These are phyloP conservation scores for Ophioninae sp. DNA, from an alignment of 2,888 invertebrate genomes.

Conservation along the genomic window DNA sequence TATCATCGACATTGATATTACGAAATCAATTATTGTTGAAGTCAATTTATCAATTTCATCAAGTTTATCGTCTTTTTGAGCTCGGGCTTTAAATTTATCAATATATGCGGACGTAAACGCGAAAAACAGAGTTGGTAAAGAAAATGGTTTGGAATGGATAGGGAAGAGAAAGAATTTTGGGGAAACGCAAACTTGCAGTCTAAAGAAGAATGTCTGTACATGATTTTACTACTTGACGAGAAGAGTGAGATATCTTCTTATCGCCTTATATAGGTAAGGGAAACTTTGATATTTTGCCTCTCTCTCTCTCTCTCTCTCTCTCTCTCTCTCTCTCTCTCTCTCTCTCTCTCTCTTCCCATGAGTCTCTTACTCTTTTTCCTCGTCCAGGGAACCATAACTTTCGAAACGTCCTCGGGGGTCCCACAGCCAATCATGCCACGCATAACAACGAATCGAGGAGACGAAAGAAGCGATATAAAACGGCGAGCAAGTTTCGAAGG, in stretches of 20 bases:
- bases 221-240: constrained; percentile 27
- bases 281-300: constrained; percentile 18
- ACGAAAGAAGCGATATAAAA: constrained; percentile 28
- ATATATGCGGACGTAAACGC: neutral
- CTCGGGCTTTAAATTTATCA: neutral
- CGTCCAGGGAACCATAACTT: constrained; percentile 56
- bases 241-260: constrained; percentile 7
- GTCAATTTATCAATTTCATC: neutral
- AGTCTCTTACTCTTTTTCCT: constrained; percentile 6
- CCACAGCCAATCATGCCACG: constrained; percentile 64
- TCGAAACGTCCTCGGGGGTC: constrained; percentile 55
- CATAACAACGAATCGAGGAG: constrained; percentile 65
- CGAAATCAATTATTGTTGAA: neutral
- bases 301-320: constrained; percentile 5
- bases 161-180: neutral
- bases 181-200: neutral
- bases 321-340: constrained; percentile 5
- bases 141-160: neutral
- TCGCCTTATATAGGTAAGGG: constrained; percentile 28
- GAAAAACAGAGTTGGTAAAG: neutral
- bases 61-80: neutral
- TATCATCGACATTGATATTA: no score
- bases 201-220: constrained; percentile 13
- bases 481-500: constrained; percentile 14
- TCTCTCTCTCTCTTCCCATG: neutral